Conservation (phyloP, 2,888 invertebrate species). For the Callyntrura sp. region DNA sequence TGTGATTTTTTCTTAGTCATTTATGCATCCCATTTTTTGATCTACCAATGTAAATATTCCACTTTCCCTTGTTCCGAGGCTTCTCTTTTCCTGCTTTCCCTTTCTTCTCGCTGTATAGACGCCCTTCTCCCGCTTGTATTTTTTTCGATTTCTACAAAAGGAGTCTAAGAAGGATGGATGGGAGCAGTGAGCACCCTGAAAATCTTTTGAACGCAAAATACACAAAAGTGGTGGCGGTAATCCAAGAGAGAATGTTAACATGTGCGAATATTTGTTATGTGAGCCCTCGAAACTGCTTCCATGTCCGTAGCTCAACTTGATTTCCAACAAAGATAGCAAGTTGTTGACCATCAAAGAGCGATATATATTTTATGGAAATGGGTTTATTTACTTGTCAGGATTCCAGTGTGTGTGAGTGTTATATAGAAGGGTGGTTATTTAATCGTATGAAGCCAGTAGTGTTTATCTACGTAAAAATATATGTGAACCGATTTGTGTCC, state of each 20-base stretch:
- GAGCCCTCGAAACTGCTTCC: neutral
- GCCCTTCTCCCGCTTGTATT: neutral
- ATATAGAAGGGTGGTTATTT: neutral
- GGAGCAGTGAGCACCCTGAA: neutral
- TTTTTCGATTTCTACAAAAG: constrained; percentile 18
- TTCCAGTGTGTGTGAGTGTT: neutral
- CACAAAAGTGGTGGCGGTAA: neutral
- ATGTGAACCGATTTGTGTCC: neutral
- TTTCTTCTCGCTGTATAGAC: neutral
- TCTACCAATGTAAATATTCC: neutral
- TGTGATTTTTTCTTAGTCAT: constrained; percentile 12
- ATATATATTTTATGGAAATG: constrained; percentile 4
- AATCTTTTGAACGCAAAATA: constrained; percentile 2
- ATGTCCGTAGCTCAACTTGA: neutral
- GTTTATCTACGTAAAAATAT: neutral
- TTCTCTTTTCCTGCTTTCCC: neutral
- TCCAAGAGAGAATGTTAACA: neutral
- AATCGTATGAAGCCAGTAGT: constrained; percentile 13
- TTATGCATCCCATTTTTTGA: neutral
- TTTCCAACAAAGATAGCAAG: neutral
- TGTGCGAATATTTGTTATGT: constrained; percentile 19
- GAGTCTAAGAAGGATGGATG: neutral
- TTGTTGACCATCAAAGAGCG: constrained; percentile 26
- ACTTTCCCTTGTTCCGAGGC: constrained; percentile 2
- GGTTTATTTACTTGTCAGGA: constrained; percentile 3